These are phyloP conservation scores for Scaptomyza montana DNA, from an alignment of 1,140 invertebrate species.

Conservation along the genomic window DNA sequence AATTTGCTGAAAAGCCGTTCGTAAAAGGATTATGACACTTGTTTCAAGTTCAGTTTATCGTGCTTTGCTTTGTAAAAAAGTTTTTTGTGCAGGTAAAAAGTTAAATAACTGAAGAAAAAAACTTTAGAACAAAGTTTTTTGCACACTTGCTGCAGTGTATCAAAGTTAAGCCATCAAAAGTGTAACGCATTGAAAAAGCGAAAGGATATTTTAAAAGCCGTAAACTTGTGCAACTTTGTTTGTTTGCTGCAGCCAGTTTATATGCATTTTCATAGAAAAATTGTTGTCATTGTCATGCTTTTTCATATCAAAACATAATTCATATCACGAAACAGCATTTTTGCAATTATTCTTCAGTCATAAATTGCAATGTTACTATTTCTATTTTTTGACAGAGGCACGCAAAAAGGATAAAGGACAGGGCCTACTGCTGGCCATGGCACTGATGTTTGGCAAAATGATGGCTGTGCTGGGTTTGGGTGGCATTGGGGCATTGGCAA, in stretches of 20 bases:
- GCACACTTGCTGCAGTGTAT: not conserved
- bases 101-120: not conserved
- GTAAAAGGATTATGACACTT: conserved; percentile 16
- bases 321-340: too few relatives aligned
- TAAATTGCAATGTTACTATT: conserved; percentile 24
- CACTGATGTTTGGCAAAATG: conserved; percentile 90
- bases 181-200: too few relatives aligned
- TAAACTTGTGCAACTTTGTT: too few relatives aligned
- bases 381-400: conserved; percentile 79
- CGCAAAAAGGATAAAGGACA: conserved; percentile 86
- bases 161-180: not conserved
- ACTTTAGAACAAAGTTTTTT: conserved; percentile 5
- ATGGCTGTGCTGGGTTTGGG: conserved; percentile 89
- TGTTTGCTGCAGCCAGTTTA: too few relatives aligned
- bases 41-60: conserved; percentile 6
- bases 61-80: conserved; percentile 4
- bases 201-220: too few relatives aligned
- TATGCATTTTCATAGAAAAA: too few relatives aligned
- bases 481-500: conserved; percentile 88
- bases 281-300: too few relatives aligned
- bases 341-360: not conserved
- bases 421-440: conserved; percentile 86
- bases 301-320: too few relatives aligned
- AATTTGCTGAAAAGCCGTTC: conserved; percentile 21
- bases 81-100: not conserved